These are phyloP conservation scores for Pseudoatta argentina DNA, from an alignment of 1,140 invertebrate species.

Conservation along the genomic window DNA sequence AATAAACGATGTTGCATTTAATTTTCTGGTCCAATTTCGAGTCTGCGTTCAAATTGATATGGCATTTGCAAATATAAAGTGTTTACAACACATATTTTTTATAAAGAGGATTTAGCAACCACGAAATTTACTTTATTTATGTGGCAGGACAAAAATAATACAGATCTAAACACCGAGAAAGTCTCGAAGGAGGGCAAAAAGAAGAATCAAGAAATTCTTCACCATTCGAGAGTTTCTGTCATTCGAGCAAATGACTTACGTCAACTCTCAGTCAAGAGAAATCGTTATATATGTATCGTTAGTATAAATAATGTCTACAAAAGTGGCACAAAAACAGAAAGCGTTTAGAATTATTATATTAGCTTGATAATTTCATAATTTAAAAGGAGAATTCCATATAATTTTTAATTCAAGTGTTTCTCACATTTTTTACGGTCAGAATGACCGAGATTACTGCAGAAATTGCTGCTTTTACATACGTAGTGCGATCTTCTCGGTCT, in stretches of 20 bases:
- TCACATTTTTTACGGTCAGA: background rate
- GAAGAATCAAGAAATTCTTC: background rate
- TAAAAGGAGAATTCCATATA: background rate
- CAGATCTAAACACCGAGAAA: constrained; percentile 2
- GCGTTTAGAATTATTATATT: constrained; percentile 22
- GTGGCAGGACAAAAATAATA: background rate
- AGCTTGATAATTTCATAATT: background rate
- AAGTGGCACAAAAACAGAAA: constrained; percentile 33
- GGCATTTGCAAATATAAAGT: background rate
- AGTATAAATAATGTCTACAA: background rate
- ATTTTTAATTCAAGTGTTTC: constrained; percentile 1
- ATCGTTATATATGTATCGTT: background rate
- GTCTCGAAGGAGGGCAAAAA: background rate
- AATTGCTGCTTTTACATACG: background rate
- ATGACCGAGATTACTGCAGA: background rate
- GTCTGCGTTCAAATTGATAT: background rate
- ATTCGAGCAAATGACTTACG: background rate
- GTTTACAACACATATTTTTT: background rate
- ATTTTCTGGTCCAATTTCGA: too few species aligned
- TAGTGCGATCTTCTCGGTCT: background rate
- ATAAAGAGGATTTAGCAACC: background rate
- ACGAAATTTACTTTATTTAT: background rate
- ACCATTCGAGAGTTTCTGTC: background rate
- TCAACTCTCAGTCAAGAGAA: background rate
- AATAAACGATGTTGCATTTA: background rate